These are phyloP conservation scores for Crenuchus spilurus DNA, from an alignment of 2,797 vertebrate genomes.

Conservation along the genomic window DNA sequence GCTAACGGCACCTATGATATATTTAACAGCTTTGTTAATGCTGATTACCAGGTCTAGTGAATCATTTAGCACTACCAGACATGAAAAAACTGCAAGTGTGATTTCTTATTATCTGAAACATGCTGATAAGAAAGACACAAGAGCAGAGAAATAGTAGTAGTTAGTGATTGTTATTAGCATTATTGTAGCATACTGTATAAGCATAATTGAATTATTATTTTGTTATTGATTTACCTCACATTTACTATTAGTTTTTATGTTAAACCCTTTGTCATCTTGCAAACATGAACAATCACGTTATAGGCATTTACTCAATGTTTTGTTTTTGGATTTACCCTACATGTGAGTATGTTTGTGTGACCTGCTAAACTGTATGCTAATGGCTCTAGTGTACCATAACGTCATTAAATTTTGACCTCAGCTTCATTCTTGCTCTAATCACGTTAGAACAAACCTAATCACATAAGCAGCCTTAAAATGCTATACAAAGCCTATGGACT, in stretches of 20 bases:
- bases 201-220: no score
- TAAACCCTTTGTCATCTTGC: no score
- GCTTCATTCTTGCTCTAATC: conserved; percentile 56
- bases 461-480: conserved; percentile 49
- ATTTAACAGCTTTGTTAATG: conserved; percentile 60
- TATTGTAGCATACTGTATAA: no score
- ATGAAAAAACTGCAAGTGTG: not conserved
- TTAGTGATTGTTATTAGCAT: no score
- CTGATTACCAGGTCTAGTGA: conserved; percentile 46
- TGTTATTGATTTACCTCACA: no score
- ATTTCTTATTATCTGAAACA: no score
- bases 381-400: not conserved
- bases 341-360: no score
- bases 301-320: no score
- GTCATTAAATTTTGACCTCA: conserved; percentile 50
- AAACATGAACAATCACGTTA: no score
- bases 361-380: conserved; percentile 11
- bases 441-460: conserved; percentile 61
- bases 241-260: no score
- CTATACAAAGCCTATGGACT: conserved; percentile 21
- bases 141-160: not conserved
- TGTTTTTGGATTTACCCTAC: no score
- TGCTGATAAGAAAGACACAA: not conserved
- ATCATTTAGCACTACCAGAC: conserved; percentile 1
- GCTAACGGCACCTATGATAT: conserved; percentile 59